Base-by-base conservation (phyloP, 2,113 vertebrate species). In the Coreoperca whiteheadi region DNA sequence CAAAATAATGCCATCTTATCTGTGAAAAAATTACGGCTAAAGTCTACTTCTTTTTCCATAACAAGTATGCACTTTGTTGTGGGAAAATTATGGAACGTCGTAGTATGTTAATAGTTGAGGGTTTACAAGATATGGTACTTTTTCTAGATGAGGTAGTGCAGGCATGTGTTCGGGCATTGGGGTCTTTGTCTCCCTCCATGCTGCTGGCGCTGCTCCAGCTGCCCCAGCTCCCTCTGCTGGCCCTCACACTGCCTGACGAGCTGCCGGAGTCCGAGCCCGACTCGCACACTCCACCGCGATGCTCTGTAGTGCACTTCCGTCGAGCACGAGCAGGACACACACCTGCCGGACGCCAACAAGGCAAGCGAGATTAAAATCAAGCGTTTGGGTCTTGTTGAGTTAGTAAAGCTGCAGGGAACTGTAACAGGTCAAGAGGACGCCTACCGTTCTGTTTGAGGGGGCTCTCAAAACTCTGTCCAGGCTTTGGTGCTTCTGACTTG, bases 181-280 rank as follows among this genome's bases (percentile, higher is more conserved):
- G 91, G 81, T 97, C 98, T 89, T 96, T 96, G 83, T 99, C 98
- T 43, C 98, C 97, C 0, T 99, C 98, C 0, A 97, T 95, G 90
- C 98, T 99, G 92, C 98, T 98, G 57, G 97, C 94, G 73, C 97
- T 99, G 93, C 98, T 99, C 97, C 98, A 99, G 94, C 98, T 99
- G 59, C 98, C 97, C 97, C 97, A 99, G 93, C 98, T 99, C 25
- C 97, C 97, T 25, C 98, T 95, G 95, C 98, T 99, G 89, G 97
- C 97, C 30, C 97, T 95, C 83, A 98, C 97, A 0, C 98, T 98
- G 64, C 97, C 97, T 0, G 97, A 97, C 0, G 97, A 98, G 91
- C 98, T 99, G 89, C 98, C 96, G 0, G 97, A 98, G 89, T 99
- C 98, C 0, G 98, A 99, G 79, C 98, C 97, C 0, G 97, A 99